Conservation (phyloP, 2,888 invertebrate genomes). For the Plebejus anna region DNA sequence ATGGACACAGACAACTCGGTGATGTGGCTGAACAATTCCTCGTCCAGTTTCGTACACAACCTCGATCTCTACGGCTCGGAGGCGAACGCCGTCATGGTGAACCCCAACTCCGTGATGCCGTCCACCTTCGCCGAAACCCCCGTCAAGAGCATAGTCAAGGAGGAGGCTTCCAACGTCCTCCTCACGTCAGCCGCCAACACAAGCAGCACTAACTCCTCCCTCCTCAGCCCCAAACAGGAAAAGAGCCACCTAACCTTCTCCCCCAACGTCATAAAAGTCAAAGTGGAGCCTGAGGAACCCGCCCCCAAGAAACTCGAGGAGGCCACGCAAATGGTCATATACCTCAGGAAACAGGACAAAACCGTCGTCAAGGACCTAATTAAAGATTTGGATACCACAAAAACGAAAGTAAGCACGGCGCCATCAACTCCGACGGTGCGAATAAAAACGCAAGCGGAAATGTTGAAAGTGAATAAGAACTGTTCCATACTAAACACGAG, state of each 20-base stretch:
- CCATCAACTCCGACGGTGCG: constrained; percentile 58
- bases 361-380: constrained; percentile 83
- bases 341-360: constrained; percentile 71
- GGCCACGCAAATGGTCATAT: constrained; percentile 74
- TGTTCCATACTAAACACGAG: constrained; percentile 72
- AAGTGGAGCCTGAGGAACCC: constrained; percentile 64
- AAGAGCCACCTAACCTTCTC: constrained; percentile 87
- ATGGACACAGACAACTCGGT: constrained; percentile 83
- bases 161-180: constrained; percentile 70
- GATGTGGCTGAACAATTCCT: constrained; percentile 80
- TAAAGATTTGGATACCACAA: constrained; percentile 74
- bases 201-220: constrained; percentile 62
- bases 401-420: constrained; percentile 53
- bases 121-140: constrained; percentile 81
- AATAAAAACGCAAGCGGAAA: constrained; percentile 67
- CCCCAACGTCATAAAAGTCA: constrained; percentile 84
- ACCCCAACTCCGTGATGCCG: constrained; percentile 95
- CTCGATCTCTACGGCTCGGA: constrained; percentile 85
- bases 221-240: constrained; percentile 82
- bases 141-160: constrained; percentile 67
- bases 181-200: constrained; percentile 65
- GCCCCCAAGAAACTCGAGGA: constrained; percentile 62
- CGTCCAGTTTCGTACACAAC: constrained; percentile 83
- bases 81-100: constrained; percentile 90
- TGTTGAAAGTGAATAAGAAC: constrained; percentile 69